Base-by-base conservation (phyloP, 2,797 vertebrate genomes). In the Gallinago stenura region DNA sequence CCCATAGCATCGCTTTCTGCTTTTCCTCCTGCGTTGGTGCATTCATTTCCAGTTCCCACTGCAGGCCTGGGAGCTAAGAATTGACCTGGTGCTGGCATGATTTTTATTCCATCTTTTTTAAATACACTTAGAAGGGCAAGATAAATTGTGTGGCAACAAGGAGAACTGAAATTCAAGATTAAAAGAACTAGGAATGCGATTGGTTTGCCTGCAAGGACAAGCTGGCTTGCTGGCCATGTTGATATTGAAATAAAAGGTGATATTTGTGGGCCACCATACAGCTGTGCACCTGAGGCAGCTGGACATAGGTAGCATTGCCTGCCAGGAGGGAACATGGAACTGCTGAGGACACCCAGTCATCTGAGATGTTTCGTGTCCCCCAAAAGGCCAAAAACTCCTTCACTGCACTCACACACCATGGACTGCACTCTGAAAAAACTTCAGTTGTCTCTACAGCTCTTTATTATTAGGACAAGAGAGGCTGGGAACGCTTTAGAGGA, bases 341-440 rank as follows among this genome's bases (percentile, higher is more conserved):
- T 65, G 35, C 57, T n/a, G 45, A 48, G 51, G 25, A 15, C 31
- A 62, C 9, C 7, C 3, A 0, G 19, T 41, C 33, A 51, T 20
- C 15, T 6, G 22, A 53, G 50, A 41, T 18, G 20, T 30, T 45
- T 43, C 17, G 43, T 48, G 22, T n/a, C 1, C 1, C 45, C 51
- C 33, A 28, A 33, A 39, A 79, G 21, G 18, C 45, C 39, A 35
- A n/a, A 60, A 41, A 9, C 3, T 11, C 24, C 45, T 77, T 53
- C 0, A 1, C 1, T 58, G 54, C 21, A 13, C 45, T 68, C 35
- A 7, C 0, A 0, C 18, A 25, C 26, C 21, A 18, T 12, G 26
- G 68, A 41, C 33, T 51, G 41, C 22, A 10, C 43, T 21, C 31
- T 15, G 62, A 73, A 39, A 75, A 84, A 72, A 19, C 14, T 46